A percentile compares a stretch with the other conserved stretches of the same genome.
These are phyloP conservation scores for Passerina amoena DNA, from an alignment of 2,113 vertebrate species.

Conservation along the genomic window DNA sequence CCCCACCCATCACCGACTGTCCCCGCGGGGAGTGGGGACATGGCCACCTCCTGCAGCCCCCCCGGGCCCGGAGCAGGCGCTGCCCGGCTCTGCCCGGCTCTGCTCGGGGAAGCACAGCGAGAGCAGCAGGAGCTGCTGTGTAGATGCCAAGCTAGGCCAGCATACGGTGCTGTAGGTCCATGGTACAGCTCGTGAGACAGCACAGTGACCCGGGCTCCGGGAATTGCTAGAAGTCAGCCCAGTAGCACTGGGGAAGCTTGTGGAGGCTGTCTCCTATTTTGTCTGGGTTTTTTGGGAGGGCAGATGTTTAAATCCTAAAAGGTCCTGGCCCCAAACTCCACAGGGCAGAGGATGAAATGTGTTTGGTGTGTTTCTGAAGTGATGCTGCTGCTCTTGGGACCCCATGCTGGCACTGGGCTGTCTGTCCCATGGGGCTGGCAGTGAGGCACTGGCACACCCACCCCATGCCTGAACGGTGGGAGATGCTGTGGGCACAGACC, in stretches of 20 bases:
- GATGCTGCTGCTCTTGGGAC: not conserved
- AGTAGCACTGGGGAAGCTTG: not conserved
- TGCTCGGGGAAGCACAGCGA: not conserved
- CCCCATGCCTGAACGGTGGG: not conserved
- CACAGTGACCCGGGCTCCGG: not conserved
- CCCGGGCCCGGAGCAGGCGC: fast-evolving
- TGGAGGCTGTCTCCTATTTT: not conserved
- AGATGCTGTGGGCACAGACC: not conserved
- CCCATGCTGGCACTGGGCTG: fast-evolving
- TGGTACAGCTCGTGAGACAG: not conserved
- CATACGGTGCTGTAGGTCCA: slow-evolving; percentile 64
- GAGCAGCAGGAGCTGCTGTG: not conserved
- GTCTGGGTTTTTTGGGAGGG: not conserved
- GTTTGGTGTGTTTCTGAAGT: not conserved
- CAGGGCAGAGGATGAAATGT: not conserved
- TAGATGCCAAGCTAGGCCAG: slow-evolving; percentile 52
- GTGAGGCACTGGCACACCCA: not conserved
- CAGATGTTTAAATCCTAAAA: not conserved
- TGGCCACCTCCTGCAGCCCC: fast-evolving
- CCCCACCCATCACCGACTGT: fast-evolving
- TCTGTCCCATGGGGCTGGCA: fast-evolving
- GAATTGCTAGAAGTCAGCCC: not conserved
- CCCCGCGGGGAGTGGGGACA: not conserved
- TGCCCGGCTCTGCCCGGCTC: not conserved
- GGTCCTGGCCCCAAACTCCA: not conserved